phyloP scores from a whole-genome alignment of 2,113 vertebrate genomes.

The Nanorana parkeri region DNA sequence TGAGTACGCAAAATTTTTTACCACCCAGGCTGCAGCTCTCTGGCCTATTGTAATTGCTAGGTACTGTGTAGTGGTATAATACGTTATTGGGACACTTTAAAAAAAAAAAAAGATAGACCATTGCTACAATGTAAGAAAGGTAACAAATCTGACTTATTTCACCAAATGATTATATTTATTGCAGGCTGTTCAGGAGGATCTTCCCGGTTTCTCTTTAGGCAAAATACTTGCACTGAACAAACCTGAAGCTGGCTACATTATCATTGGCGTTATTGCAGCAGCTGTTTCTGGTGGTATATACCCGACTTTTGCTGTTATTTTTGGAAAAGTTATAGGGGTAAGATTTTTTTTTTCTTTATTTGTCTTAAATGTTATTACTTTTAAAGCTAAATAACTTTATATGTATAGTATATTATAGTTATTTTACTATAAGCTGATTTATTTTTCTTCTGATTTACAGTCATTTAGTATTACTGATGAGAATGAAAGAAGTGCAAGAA shows the following conservation, averaged over 20 bases:
- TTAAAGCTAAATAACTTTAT: background rate
- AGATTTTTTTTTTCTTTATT: slow-evolving; percentile 34
- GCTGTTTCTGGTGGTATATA: slow-evolving; percentile 68
- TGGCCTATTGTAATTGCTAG: no score
- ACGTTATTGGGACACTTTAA: no score
- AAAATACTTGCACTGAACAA: slow-evolving; percentile 75
- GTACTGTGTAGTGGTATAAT: no score
- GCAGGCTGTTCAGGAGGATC: slow-evolving; percentile 61
- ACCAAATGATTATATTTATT: background rate
- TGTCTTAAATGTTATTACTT: background rate
- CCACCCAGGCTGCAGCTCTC: no score
- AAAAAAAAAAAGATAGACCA: no score
- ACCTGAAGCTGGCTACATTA: slow-evolving; percentile 70
- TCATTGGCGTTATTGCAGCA: slow-evolving; percentile 69
- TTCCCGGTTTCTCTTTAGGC: slow-evolving; percentile 65
- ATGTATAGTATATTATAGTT: background rate
- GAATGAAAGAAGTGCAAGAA: slow-evolving; percentile 67
- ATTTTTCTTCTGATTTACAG: slow-evolving; percentile 56
- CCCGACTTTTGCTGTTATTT: slow-evolving; percentile 71
- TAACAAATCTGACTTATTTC: no score
- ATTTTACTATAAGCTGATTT: background rate
- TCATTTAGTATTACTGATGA: slow-evolving; percentile 72
- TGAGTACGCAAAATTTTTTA: no score
- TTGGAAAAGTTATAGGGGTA: slow-evolving; percentile 77
- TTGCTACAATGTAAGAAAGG: no score